Percentiles rank a stretch among this genome's conserved stretches.
phyloP scores from a whole-genome alignment of 2,888 invertebrate genomes.

The Phorcus lineatus region DNA sequence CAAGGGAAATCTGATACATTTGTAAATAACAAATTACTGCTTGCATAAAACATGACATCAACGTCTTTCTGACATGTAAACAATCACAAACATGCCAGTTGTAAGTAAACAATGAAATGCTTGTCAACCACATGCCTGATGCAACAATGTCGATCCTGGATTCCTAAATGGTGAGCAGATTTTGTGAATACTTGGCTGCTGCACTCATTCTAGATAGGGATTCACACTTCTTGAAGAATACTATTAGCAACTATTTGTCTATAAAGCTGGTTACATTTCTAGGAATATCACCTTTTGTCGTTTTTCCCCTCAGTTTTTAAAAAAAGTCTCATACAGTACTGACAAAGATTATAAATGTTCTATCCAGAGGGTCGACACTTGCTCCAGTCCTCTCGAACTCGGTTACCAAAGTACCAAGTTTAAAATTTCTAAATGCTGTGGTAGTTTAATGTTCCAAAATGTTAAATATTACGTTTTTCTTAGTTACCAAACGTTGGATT shows the following conservation, averaged over 20 bases:
- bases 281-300: background rate
- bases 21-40: too few relatives aligned
- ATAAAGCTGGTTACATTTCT: background rate
- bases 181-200: background rate
- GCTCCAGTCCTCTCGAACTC: too few relatives aligned
- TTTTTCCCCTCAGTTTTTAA: background rate
- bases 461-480: too few relatives aligned
- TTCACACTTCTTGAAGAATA: background rate
- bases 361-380: too few relatives aligned
- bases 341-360: too few relatives aligned
- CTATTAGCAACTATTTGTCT: background rate
- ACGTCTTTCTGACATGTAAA: background rate
- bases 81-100: background rate
- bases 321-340: background rate
- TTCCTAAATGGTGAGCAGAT: background rate
- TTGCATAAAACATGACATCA: too few relatives aligned
- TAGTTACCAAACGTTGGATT: too few relatives aligned
- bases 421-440: too few relatives aligned
- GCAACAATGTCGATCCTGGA: background rate
- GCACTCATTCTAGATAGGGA: background rate
- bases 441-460: too few relatives aligned
- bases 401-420: too few relatives aligned
- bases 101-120: constrained; percentile 1
- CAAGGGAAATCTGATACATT: too few relatives aligned
- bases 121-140: background rate